Conservation (phyloP, 1,140 invertebrate genomes). For the Pomacea maculata region DNA sequence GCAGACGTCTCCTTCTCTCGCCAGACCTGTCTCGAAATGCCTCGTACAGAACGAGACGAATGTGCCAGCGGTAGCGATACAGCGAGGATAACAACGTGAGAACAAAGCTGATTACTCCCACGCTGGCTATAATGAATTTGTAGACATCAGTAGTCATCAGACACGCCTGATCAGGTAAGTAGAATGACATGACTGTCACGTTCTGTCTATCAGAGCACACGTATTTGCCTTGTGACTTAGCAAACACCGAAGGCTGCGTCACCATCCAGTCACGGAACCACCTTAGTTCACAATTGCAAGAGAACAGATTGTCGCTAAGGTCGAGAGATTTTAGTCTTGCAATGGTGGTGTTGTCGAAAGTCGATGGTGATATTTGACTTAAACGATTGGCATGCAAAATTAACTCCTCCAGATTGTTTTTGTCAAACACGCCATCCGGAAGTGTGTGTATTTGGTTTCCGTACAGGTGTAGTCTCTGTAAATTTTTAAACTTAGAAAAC, state of each 20-base stretch:
- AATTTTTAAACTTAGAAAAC: neutral
- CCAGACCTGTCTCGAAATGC: neutral
- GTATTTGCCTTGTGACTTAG: slow-evolving; percentile 3
- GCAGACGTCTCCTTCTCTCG: neutral
- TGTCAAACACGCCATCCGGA: slow-evolving; percentile 8
- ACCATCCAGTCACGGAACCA: slow-evolving; percentile 26
- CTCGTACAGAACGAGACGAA: slow-evolving; percentile 16
- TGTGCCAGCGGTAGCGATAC: neutral
- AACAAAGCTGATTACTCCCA: neutral
- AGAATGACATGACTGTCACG: neutral
- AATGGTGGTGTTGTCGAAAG: neutral
- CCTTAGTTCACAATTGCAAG: slow-evolving; percentile 14
- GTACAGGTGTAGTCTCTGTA: neutral
- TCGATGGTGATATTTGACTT: neutral
- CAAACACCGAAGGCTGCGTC: neutral
- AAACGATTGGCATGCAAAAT: neutral
- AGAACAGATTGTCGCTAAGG: slow-evolving; percentile 19
- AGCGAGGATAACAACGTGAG: neutral
- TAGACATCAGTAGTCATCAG: neutral
- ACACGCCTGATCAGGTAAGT: slow-evolving; percentile 13
- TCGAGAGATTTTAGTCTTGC: neutral
- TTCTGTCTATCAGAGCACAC: neutral
- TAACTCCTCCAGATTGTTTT: neutral
- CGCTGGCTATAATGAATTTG: neutral
- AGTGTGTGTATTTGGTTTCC: neutral